These are phyloP conservation scores for Mionectes olivaceus DNA, from an alignment of 2,797 vertebrate species.

Conservation along the genomic window DNA sequence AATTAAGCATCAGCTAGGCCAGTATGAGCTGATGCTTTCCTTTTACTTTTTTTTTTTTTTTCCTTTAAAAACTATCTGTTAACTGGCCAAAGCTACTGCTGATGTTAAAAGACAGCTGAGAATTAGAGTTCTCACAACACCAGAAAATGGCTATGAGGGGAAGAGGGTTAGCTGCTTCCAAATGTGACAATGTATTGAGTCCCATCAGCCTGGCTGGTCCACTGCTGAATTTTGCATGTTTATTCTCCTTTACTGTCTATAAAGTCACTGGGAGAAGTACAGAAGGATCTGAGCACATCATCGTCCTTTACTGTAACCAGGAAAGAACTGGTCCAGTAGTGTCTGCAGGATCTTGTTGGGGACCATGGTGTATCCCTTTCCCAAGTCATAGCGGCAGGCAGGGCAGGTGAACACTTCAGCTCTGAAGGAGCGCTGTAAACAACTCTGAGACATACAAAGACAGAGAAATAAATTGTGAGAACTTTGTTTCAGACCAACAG, in stretches of 20 bases:
- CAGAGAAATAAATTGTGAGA: background rate
- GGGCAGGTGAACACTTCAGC: slow-evolving; percentile 97
- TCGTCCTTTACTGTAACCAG: slow-evolving; percentile 98
- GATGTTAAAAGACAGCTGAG: slow-evolving; percentile 78
- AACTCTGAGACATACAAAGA: slow-evolving; percentile 81
- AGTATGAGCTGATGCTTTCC: slow-evolving; percentile 69
- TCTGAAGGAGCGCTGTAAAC: slow-evolving; percentile 96
- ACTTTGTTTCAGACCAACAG: background rate
- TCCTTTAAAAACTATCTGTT: slow-evolving; percentile 68
- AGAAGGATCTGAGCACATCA: slow-evolving; percentile 80
- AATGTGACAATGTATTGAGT: slow-evolving; percentile 61
- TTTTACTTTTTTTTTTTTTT: background rate
- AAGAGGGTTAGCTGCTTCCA: slow-evolving; percentile 82
- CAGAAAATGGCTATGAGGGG: slow-evolving; percentile 75
- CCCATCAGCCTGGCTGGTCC: slow-evolving; percentile 76
- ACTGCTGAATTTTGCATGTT: slow-evolving; percentile 53
- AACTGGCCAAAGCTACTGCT: slow-evolving; percentile 80
- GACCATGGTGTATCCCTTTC: slow-evolving; percentile 93
- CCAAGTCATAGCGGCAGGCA: slow-evolving; percentile 95
- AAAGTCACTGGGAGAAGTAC: slow-evolving; percentile 68
- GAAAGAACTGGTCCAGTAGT: slow-evolving; percentile 98
- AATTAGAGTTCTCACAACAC: slow-evolving; percentile 79
- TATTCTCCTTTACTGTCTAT: slow-evolving; percentile 67
- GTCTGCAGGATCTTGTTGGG: slow-evolving; percentile 94
- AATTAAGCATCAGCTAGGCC: slow-evolving; percentile 71